These are phyloP conservation scores for Achroia grisella DNA, from an alignment of 1,140 invertebrate species.

Conservation along the genomic window DNA sequence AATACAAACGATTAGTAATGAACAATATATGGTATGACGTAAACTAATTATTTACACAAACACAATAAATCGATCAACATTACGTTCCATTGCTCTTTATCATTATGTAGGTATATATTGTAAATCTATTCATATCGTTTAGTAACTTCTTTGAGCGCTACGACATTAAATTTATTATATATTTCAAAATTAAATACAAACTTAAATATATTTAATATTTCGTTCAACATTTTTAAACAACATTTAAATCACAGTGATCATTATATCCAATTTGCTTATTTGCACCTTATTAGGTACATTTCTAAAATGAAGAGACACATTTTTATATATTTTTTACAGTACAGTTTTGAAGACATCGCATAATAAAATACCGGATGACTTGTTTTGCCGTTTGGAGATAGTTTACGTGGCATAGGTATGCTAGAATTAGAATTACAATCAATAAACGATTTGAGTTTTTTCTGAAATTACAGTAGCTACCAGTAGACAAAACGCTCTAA, in stretches of 20 bases:
- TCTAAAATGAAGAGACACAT: no score
- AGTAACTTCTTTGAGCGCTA: constrained; percentile 27
- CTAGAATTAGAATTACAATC: no score
- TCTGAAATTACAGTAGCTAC: no score
- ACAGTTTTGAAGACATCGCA: no score
- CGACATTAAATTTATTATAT: constrained; percentile 3
- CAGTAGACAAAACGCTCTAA: no score
- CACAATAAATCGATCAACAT: constrained; percentile 27
- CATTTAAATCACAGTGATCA: constrained; percentile 51
- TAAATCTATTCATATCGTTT: constrained; percentile 22
- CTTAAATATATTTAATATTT: constrained; percentile 4
- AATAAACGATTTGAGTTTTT: no score
- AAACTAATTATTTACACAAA: constrained; percentile 47
- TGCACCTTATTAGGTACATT: no score
- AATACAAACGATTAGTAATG: constrained; percentile 59
- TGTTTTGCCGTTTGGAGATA: no score
- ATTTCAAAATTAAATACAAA: neutral
- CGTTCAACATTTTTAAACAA: constrained; percentile 26
- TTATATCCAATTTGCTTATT: constrained; percentile 6
- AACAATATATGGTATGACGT: constrained; percentile 43
- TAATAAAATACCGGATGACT: no score
- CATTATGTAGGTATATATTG: constrained; percentile 22
- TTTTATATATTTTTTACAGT: no score
- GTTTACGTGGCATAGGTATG: no score
- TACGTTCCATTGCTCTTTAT: constrained; percentile 30